Conservation (phyloP, 2,113 vertebrate species). For the Saguinus imperator region DNA sequence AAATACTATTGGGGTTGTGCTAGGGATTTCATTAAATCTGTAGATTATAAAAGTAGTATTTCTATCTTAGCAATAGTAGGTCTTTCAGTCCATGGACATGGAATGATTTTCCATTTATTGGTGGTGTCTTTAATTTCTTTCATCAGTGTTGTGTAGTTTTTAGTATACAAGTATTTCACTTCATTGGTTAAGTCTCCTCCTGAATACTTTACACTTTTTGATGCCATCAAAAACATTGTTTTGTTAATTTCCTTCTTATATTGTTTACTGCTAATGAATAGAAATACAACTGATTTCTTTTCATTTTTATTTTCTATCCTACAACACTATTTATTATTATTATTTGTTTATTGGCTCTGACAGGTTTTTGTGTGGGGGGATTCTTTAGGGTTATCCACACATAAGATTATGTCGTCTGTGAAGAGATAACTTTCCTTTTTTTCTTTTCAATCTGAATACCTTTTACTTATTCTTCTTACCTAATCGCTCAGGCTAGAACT, state of each 20-base stretch:
- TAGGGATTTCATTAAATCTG: not conserved
- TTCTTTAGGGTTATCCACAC: not conserved
- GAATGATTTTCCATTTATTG: not conserved
- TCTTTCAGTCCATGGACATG: not conserved
- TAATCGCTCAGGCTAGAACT: not conserved
- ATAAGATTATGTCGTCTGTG: not conserved
- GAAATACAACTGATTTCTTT: not conserved
- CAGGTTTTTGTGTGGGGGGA: not conserved
- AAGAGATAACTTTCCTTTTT: not conserved
- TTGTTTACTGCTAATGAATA: not conserved
- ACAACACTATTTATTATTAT: too few relatives aligned
- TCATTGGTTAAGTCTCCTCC: not conserved
- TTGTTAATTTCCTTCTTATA: not conserved
- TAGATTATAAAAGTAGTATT: not conserved
- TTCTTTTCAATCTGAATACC: not conserved
- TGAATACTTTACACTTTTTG: not conserved
- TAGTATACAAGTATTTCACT: not conserved
- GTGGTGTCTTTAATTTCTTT: not conserved
- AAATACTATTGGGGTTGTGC: not conserved
- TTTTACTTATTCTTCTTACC: not conserved
- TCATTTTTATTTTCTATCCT: not conserved
- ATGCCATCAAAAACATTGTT: not conserved
- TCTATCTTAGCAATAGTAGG: not conserved
- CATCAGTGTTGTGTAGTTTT: not conserved
- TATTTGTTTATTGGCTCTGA: not conserved